phyloP scores from a whole-genome alignment of 2,888 invertebrate genomes.

The Drosophila koepferae region DNA sequence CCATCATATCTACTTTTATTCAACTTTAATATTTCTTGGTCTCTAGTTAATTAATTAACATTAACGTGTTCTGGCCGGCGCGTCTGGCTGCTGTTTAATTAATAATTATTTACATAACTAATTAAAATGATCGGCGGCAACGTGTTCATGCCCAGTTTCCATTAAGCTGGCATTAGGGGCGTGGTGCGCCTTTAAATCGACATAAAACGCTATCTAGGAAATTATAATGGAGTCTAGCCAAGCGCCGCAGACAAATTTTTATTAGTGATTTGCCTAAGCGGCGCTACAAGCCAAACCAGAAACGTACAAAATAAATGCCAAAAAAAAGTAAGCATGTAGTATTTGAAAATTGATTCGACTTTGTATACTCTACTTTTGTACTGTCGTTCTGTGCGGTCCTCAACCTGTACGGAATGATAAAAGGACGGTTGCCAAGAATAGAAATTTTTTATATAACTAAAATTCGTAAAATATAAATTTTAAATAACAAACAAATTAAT shows the following conservation, averaged over 20 bases:
- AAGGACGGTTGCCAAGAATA: not conserved
- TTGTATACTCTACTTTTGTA: conserved; percentile 14
- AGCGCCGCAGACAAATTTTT: conserved; percentile 47
- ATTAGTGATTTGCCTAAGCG: conserved; percentile 54
- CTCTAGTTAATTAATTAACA: conserved; percentile 60
- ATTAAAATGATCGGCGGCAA: conserved; percentile 62
- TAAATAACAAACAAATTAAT: too few species aligned
- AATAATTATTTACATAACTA: conserved; percentile 69
- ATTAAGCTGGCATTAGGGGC: conserved; percentile 46
- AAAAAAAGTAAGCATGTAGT: conserved; percentile 7
- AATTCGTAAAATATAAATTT: too few species aligned
- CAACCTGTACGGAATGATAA: not conserved
- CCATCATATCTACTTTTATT: not conserved
- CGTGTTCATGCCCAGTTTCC: conserved; percentile 71
- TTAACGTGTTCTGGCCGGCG: conserved; percentile 40
- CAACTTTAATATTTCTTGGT: not conserved
- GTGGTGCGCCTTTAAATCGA: conserved; percentile 28
- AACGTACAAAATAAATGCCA: conserved; percentile 45
- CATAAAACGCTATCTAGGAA: conserved; percentile 34
- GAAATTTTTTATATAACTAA: too few species aligned
- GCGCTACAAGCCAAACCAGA: conserved; percentile 40
- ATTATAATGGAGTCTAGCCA: conserved; percentile 28
- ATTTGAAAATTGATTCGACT: not conserved
- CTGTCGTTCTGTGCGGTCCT: not conserved
- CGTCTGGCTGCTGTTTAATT: conserved; percentile 54